phyloP scores from a whole-genome alignment of 2,888 invertebrate species.

The Anagyrus pseudococci region DNA sequence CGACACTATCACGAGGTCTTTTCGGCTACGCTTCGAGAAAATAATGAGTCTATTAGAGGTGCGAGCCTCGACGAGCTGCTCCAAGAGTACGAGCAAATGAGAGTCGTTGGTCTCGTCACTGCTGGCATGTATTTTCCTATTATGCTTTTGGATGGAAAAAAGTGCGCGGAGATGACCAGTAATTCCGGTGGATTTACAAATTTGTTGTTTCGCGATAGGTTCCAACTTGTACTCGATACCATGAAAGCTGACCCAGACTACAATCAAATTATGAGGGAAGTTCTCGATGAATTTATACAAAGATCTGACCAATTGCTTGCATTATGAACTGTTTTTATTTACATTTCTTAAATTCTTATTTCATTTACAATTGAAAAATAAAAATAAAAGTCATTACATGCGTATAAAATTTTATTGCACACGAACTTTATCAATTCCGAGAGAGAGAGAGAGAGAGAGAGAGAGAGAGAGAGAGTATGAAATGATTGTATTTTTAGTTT shows the following conservation, averaged over 20 bases:
- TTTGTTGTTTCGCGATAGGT: conserved; percentile 40
- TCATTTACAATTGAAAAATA: background rate
- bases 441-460: too few species aligned
- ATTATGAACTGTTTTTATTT: background rate
- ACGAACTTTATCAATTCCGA: background rate
- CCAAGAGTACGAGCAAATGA: conserved; percentile 50
- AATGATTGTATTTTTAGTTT: too few species aligned
- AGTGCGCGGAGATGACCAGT: conserved; percentile 42
- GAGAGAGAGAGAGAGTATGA: too few species aligned
- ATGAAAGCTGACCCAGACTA: conserved; percentile 47
- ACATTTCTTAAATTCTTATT: background rate
- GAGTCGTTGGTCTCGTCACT: conserved; percentile 48
- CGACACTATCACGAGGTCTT: conserved; percentile 38
- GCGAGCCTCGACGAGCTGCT: conserved; percentile 49
- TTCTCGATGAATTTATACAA: conserved; percentile 46
- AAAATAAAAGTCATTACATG: background rate
- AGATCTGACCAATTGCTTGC: conserved; percentile 6
- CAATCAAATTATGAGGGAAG: conserved; percentile 43
- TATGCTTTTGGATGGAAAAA: conserved; percentile 47
- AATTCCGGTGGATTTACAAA: conserved; percentile 41
- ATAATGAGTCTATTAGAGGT: conserved; percentile 51
- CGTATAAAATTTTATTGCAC: background rate
- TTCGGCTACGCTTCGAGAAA: conserved; percentile 22
- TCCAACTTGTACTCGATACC: conserved; percentile 40
- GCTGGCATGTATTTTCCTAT: conserved; percentile 50